A percentile compares a stretch with the other conserved stretches of the same genome.
Evolutionary conservation across 2,888 invertebrate species (phyloP).

Genomic region (Unio delphinus): DNA sequence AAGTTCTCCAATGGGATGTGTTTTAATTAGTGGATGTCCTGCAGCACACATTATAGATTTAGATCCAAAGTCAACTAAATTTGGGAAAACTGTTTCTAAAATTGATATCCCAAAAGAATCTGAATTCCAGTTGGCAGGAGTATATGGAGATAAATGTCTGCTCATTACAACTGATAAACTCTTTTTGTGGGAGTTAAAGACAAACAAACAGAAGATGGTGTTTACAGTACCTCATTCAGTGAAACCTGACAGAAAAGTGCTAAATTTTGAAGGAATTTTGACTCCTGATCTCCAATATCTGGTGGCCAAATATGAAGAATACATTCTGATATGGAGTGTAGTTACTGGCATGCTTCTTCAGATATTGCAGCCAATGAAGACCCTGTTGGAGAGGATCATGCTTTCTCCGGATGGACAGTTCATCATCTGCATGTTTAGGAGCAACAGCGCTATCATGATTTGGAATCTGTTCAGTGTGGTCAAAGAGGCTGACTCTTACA

Average conservation of each 20-base stretch:
- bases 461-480: slow-evolving; percentile 35
- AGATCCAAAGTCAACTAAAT: slow-evolving; percentile 12
- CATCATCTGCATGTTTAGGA: slow-evolving; percentile 27
- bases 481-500: slow-evolving; percentile 14
- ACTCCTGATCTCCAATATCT: slow-evolving; percentile 31
- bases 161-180: slow-evolving; percentile 33
- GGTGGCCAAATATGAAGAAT: slow-evolving; percentile 38
- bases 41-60: slow-evolving; percentile 25
- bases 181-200: slow-evolving; percentile 32
- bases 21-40: slow-evolving; percentile 23
- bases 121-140: slow-evolving; percentile 19
- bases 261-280: slow-evolving; percentile 28
- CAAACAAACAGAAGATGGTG: slow-evolving; percentile 21
- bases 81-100: slow-evolving; percentile 23
- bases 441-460: slow-evolving; percentile 33
- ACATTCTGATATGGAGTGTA: slow-evolving; percentile 35
- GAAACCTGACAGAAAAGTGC: slow-evolving; percentile 33
- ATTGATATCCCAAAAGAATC: slow-evolving; percentile 11
- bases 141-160: slow-evolving; percentile 22
- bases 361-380: slow-evolving; percentile 31
- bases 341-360: slow-evolving; percentile 22
- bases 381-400: slow-evolving; percentile 14
- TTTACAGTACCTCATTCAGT: slow-evolving; percentile 30
- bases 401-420: slow-evolving; percentile 31
- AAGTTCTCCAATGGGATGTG: slow-evolving; percentile 11